phyloP scores from a whole-genome alignment of 2,113 vertebrate genomes.

The Lamprotornis superbus region DNA sequence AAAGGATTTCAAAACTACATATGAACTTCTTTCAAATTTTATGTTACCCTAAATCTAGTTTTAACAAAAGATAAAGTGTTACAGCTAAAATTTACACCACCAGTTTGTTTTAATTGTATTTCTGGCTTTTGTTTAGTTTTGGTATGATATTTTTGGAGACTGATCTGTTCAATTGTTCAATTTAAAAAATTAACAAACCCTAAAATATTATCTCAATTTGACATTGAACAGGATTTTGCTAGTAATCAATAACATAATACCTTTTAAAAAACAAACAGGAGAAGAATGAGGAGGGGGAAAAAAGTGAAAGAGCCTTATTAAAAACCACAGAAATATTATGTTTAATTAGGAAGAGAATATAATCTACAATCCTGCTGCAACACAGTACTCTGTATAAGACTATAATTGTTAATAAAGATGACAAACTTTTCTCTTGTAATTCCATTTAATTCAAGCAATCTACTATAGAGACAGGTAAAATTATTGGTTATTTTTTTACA shows the following conservation, averaged over 20 bases:
- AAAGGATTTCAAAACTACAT: not conserved
- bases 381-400: not conserved
- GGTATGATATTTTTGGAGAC: not conserved
- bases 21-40: not conserved
- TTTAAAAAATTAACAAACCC: not conserved
- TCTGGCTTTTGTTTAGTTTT: not conserved
- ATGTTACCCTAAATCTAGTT: not conserved
- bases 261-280: not conserved
- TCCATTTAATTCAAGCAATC: not conserved
- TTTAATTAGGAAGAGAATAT: not conserved
- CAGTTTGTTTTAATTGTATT: not conserved
- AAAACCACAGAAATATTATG: not conserved
- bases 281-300: not conserved
- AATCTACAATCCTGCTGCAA: not conserved
- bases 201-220: not conserved
- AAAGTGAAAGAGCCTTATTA: not conserved
- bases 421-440: not conserved
- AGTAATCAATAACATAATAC: not conserved
- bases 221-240: not conserved
- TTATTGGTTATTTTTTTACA: rapidly evolving
- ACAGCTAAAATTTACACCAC: not conserved
- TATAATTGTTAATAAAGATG: not conserved
- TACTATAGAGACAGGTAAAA: not conserved
- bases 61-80: not conserved
- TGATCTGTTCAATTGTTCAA: not conserved